Conservation (phyloP, 2,797 vertebrate species). For the Tympanoctomys barrerae region DNA sequence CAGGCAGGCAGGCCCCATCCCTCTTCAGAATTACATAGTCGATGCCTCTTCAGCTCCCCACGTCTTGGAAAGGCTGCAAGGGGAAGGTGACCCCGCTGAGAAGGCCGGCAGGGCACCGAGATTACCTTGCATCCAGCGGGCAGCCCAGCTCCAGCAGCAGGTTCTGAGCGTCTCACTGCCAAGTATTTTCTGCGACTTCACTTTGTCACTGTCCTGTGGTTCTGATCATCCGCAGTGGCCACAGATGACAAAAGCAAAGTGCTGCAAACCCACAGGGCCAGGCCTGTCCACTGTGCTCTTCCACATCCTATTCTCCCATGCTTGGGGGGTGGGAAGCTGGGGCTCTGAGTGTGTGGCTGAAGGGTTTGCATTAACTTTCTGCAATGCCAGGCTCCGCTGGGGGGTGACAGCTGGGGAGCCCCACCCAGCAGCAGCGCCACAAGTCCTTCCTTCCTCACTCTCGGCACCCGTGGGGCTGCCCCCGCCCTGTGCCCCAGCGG, state of each 20-base stretch:
- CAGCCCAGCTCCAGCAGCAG: background rate
- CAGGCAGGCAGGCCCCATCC: conserved; percentile 61
- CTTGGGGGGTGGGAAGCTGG: background rate
- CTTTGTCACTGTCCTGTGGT: background rate
- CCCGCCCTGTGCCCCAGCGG: background rate
- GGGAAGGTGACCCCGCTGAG: conserved; percentile 5
- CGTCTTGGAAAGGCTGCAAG: background rate
- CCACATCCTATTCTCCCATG: too few relatives aligned
- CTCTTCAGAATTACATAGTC: conserved; percentile 77
- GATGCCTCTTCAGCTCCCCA: conserved; percentile 39
- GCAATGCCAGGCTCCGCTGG: rapidly evolving
- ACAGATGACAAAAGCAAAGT: background rate
- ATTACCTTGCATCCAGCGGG: background rate
- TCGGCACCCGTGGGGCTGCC: background rate
- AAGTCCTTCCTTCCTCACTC: background rate
- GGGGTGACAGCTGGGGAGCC: background rate
- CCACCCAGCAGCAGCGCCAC: rapidly evolving
- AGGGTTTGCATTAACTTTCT: background rate
- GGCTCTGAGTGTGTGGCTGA: background rate
- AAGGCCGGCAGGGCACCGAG: background rate
- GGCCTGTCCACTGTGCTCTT: background rate
- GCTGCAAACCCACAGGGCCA: rapidly evolving
- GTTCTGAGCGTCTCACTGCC: background rate
- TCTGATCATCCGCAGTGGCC: background rate
- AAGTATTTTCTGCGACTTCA: background rate